Conservation (phyloP, 64 coral and sea anemone genomes). For the Stichodactyla helianthus region DNA sequence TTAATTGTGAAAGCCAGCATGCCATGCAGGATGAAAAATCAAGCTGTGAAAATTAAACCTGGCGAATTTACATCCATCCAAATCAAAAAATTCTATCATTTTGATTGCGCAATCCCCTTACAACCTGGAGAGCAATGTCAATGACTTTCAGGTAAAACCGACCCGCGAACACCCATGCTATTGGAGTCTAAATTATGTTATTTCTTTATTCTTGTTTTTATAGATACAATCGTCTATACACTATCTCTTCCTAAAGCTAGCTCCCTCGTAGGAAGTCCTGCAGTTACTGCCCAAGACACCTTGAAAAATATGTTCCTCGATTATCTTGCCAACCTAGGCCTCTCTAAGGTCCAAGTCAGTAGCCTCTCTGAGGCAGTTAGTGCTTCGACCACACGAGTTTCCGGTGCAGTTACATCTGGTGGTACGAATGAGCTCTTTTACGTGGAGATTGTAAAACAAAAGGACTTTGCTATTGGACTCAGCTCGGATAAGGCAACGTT, state of each 20-base stretch:
- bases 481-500: slow-evolving; percentile 13
- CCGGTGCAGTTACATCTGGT: background rate
- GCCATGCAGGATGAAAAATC: too few relatives aligned
- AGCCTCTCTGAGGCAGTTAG: slow-evolving; percentile 2
- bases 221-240: background rate
- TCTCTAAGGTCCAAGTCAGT: background rate
- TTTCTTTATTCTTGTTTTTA: background rate
- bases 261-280: background rate
- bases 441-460: background rate
- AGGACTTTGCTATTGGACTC: slow-evolving; percentile 9
- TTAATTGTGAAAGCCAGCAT: too few relatives aligned
- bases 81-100: too few relatives aligned
- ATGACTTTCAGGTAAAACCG: too few relatives aligned
- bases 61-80: too few relatives aligned
- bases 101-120: too few relatives aligned
- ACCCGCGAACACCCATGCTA: too few relatives aligned
- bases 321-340: background rate
- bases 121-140: too few relatives aligned
- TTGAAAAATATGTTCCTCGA: background rate
- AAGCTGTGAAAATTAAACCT: too few relatives aligned
- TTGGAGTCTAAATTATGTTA: background rate
- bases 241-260: background rate
- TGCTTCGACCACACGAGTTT: background rate
- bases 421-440: background rate
- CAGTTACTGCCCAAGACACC: background rate